Evolutionary conservation across 30 jellyfish, hydroid and myxozoan genomes (phyloP).

Genomic region (Rhopilema esculentum): DNA sequence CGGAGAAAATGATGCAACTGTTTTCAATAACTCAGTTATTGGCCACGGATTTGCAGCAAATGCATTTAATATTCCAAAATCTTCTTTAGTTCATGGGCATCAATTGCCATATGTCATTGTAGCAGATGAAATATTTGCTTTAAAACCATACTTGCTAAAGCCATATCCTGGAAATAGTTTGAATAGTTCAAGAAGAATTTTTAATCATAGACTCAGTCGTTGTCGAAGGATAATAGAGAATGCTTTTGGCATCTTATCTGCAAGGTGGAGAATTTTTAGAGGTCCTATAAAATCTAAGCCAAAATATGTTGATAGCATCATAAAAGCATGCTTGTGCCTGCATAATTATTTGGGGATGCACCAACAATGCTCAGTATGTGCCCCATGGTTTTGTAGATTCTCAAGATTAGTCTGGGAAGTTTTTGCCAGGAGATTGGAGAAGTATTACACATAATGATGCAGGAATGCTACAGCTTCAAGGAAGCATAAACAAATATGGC

Average conservation of each 20-base stretch:
- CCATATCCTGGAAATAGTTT: conserved; percentile 63
- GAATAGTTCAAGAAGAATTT: conserved; percentile 11
- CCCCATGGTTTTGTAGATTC: conserved; percentile 39
- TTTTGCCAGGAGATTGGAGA: background rate
- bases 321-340: conserved; percentile 61
- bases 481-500: too few relatives aligned
- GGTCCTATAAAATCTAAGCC: conserved; percentile 75
- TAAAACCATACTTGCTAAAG: conserved; percentile 65
- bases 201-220: conserved; percentile 54
- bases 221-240: conserved; percentile 68
- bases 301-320: conserved; percentile 53
- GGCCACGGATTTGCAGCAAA: conserved; percentile 22
- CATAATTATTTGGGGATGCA: conserved; percentile 78
- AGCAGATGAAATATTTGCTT: conserved; percentile 64
- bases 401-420: conserved; percentile 6
- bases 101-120: conserved; percentile 51
- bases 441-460: too few relatives aligned
- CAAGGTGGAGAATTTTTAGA: conserved; percentile 74
- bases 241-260: conserved; percentile 60
- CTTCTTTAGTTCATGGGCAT: background rate
- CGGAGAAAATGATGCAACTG: conserved; percentile 54
- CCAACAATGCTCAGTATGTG: conserved; percentile 53
- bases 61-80: conserved; percentile 33
- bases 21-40: conserved; percentile 14
- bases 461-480: too few relatives aligned